A percentile compares a stretch with the other conserved stretches of the same genome.
phyloP scores from a whole-genome alignment of 2,888 invertebrate genomes.

The Merodon equestris region DNA sequence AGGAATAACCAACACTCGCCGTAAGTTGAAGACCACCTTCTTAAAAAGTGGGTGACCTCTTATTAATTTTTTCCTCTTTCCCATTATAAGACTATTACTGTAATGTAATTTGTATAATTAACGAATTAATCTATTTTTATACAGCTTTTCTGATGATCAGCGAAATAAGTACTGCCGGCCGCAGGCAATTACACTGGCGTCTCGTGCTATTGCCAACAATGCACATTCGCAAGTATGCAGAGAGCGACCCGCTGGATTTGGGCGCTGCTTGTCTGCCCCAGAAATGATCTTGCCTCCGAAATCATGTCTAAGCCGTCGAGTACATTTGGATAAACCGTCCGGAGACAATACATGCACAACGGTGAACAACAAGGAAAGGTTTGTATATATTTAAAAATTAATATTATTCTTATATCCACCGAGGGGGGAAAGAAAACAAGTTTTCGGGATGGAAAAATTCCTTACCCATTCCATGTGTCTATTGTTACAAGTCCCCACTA shows the following conservation, averaged over 20 bases:
- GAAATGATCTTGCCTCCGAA: slow-evolving; percentile 78
- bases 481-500: no score
- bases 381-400: slow-evolving; percentile 5
- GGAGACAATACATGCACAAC: slow-evolving; percentile 35
- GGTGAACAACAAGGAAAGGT: slow-evolving; percentile 47
- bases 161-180: slow-evolving; percentile 77
- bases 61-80: neutral
- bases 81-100: neutral
- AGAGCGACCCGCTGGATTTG: slow-evolving; percentile 71
- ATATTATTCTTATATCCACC: neutral
- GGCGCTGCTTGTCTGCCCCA: slow-evolving; percentile 75
- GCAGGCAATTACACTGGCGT: slow-evolving; percentile 77
- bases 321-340: slow-evolving; percentile 30
- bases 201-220: slow-evolving; percentile 77
- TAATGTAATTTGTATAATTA: no score
- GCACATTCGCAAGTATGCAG: slow-evolving; percentile 69
- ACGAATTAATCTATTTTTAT: slow-evolving; percentile 28
- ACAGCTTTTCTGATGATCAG: slow-evolving; percentile 76
- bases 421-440: no score
- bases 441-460: no score
- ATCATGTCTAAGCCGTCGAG: slow-evolving; percentile 79
- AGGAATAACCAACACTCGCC: slow-evolving; percentile 78
- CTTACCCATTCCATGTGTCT: no score
- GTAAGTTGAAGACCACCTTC: slow-evolving; percentile 73
- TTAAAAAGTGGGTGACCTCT: neutral